These are phyloP conservation scores for Neoniphon sammara DNA, from an alignment of 2,797 vertebrate genomes.

Conservation along the genomic window DNA sequence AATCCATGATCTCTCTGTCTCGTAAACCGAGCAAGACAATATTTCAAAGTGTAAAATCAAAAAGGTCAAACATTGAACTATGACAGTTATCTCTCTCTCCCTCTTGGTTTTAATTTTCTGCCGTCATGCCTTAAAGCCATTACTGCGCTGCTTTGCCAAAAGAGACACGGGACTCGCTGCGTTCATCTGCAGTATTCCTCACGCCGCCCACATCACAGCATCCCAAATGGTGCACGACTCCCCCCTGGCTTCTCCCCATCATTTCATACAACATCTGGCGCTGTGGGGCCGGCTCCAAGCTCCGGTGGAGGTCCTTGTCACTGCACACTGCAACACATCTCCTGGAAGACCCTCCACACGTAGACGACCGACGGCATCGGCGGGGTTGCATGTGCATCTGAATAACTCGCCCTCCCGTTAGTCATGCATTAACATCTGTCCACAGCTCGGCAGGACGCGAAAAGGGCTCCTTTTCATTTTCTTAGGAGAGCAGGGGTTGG, in stretches of 20 bases:
- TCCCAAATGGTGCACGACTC: slow-evolving; percentile 68
- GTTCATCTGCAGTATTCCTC: slow-evolving; percentile 59
- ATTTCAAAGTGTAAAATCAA: slow-evolving; percentile 62
- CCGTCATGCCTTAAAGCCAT: slow-evolving; percentile 66
- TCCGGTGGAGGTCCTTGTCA: slow-evolving; percentile 71
- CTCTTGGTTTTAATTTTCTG: slow-evolving; percentile 67
- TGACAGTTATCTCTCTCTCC: slow-evolving; percentile 63
- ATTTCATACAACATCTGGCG: slow-evolving; percentile 77
- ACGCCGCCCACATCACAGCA: slow-evolving; percentile 74
- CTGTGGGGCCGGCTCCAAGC: slow-evolving; percentile 65
- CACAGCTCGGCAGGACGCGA: slow-evolving; percentile 47
- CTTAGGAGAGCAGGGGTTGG: background rate
- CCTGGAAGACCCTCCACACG: slow-evolving; percentile 54
- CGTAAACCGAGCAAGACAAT: slow-evolving; percentile 49
- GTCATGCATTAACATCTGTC: slow-evolving; percentile 66
- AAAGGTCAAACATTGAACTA: slow-evolving; percentile 48
- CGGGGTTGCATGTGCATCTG: slow-evolving; percentile 35
- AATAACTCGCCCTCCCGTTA: slow-evolving; percentile 29
- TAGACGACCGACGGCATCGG: slow-evolving; percentile 45
- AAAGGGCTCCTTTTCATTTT: slow-evolving; percentile 41
- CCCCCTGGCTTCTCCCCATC: slow-evolving; percentile 45
- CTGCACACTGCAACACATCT: slow-evolving; percentile 59
- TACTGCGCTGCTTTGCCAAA: slow-evolving; percentile 54
- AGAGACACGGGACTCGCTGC: slow-evolving; percentile 54
- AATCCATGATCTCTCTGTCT: slow-evolving; percentile 50